phyloP scores from a whole-genome alignment of 2,113 vertebrate genomes.

The Carlito syrichta region DNA sequence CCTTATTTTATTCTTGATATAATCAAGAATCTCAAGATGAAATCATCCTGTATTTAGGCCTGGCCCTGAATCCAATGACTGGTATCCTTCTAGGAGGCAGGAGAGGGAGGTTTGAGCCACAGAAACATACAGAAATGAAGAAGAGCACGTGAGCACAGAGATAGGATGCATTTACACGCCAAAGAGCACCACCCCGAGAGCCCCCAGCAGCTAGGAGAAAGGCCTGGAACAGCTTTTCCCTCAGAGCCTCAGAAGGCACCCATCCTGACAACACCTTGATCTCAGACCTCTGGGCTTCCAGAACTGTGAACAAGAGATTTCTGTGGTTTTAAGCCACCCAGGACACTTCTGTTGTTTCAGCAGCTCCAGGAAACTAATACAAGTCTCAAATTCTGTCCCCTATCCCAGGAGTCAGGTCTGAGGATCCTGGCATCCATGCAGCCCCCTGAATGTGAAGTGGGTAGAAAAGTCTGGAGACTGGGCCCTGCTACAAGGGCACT shows the following conservation, averaged over 20 bases:
- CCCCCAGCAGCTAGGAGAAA: no score
- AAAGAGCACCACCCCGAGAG: no score
- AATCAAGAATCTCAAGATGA: background rate
- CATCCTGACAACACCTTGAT: background rate
- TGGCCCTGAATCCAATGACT: no score
- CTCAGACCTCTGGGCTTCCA: background rate
- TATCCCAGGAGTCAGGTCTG: accelerated
- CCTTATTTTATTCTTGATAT: no score
- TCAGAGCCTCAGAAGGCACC: background rate
- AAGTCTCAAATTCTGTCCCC: background rate
- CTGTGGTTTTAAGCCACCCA: background rate
- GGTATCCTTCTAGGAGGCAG: background rate
- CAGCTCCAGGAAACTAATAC: background rate
- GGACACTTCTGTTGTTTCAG: background rate
- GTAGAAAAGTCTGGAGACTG: background rate
- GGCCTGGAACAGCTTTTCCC: no score
- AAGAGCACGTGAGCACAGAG: accelerated
- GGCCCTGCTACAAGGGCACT: accelerated
- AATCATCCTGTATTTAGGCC: no score
- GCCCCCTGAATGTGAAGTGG: no score
- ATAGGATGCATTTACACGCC: background rate
- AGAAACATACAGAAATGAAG: no score
- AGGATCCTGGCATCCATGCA: accelerated
- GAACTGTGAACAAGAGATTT: no score
- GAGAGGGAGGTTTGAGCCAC: accelerated